These are phyloP conservation scores for Parelbella ahira DNA, from an alignment of 2,888 invertebrate species.

Conservation along the genomic window DNA sequence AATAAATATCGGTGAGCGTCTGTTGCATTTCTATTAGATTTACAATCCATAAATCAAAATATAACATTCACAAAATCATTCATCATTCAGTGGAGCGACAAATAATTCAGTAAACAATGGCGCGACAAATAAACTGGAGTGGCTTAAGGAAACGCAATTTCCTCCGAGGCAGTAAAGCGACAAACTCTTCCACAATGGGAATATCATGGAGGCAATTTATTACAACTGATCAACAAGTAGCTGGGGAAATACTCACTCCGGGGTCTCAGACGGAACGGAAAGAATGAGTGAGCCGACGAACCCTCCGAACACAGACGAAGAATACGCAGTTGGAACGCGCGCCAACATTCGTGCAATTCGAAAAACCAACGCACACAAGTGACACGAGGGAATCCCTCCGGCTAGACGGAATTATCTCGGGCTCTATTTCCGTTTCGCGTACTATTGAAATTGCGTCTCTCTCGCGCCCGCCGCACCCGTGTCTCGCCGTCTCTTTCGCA, in stretches of 20 bases:
- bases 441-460: conserved; percentile 74
- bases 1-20: too few relatives aligned
- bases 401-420: conserved; percentile 79
- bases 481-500: conserved; percentile 65
- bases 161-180: conserved; percentile 75
- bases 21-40: too few relatives aligned
- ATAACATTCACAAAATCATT: conserved; percentile 15
- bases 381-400: conserved; percentile 80
- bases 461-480: conserved; percentile 49
- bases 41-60: too few relatives aligned
- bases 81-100: conserved; percentile 15
- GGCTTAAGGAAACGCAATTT: conserved; percentile 73
- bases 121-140: conserved; percentile 66
- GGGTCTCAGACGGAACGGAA: conserved; percentile 59
- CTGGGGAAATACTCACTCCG: conserved; percentile 53
- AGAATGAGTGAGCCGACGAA: conserved; percentile 58
- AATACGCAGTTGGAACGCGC: conserved; percentile 46
- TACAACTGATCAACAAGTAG: conserved; percentile 80
- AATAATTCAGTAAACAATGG: conserved; percentile 33
- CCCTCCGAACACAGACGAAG: conserved; percentile 51
- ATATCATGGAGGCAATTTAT: conserved; percentile 79
- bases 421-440: conserved; percentile 79
- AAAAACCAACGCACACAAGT: conserved; percentile 77
- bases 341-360: conserved; percentile 54
- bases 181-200: conserved; percentile 78